phyloP scores from a whole-genome alignment of 2,888 invertebrate species.

The Caenorhabditis doughertyi region DNA sequence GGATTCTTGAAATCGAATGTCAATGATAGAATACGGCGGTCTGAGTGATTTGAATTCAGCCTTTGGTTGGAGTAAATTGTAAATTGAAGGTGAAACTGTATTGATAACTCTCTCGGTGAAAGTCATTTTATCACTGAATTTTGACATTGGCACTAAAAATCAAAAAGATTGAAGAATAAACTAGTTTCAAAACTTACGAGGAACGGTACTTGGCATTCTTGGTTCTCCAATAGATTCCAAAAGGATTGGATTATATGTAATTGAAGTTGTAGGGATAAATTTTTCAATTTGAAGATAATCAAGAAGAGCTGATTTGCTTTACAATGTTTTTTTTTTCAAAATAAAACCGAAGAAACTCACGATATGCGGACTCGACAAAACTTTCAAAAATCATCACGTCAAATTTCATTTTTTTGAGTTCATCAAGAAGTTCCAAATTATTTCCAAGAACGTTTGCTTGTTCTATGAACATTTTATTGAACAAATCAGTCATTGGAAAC shows the following conservation, averaged over 20 bases:
- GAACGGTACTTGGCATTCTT: slow-evolving; percentile 25
- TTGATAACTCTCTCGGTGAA: slow-evolving; percentile 10
- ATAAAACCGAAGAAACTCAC: not conserved
- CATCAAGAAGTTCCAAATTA: slow-evolving; percentile 18
- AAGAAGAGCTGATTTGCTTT: not conserved
- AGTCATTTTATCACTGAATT: slow-evolving; percentile 33
- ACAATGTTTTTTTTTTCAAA: not conserved
- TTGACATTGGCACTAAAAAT: slow-evolving; percentile 18
- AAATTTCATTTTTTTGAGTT: slow-evolving; percentile 28
- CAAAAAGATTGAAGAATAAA: not conserved
- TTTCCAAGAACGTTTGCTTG: slow-evolving; percentile 1
- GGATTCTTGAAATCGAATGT: slow-evolving; percentile 5
- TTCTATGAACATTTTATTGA: not conserved
- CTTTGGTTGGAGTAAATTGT: not conserved
- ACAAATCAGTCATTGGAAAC: slow-evolving; percentile 16
- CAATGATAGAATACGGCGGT: slow-evolving; percentile 7
- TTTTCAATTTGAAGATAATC: not conserved
- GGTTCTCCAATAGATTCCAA: slow-evolving; percentile 33
- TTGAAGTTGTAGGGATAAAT: slow-evolving; percentile 8
- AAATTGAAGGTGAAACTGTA: slow-evolving; percentile 3
- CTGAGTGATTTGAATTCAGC: slow-evolving; percentile 23
- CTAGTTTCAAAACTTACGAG: slow-evolving; percentile 10
- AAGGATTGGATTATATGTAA: not conserved
- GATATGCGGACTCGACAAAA: slow-evolving; percentile 22
- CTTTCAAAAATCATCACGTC: slow-evolving; percentile 41